Base-by-base conservation (phyloP, 2,113 vertebrate genomes). In the Pardalotus punctatus region DNA sequence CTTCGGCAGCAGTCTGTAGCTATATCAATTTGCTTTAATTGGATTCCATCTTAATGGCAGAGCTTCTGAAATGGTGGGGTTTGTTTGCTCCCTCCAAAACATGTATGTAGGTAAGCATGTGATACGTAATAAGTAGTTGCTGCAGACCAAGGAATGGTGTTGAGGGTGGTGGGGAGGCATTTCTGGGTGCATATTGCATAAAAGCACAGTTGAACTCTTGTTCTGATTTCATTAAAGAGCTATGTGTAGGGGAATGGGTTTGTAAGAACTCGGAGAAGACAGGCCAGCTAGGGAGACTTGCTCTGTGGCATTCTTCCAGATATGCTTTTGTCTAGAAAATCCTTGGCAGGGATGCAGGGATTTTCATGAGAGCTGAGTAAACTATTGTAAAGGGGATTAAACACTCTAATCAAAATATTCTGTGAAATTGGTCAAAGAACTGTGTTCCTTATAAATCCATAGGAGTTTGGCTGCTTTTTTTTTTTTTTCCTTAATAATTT, bases 331-430 rank as follows among this genome's bases (percentile, higher is more conserved):
- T 96, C 70, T 94, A 69, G 58, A 95, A 94, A 94, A 90, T 86
- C 76, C 94, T 93, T 95, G 85, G 71, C 23, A 11, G 22, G 3
- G 5, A 86, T 80, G 31, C 51, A 70, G 38, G 64, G 61, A 78
- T 96, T 96, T 90, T 90, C 60, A 56, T 92, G 56, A 94, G 65
- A 83, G 69, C 67, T 78, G 65, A 93, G 71, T 86, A 84, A 78
- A 95, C 93, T 81, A 90, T 83, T 92, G 60, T 80, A 77, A 93
- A 81, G 76, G n/a, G 58, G 38, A 86, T 93, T 94, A 95, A 94
- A 90, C 56, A 60, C 25, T 58, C 33, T 90, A 96, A 96, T 86
- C 50, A 95, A 91, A 95, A 81, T 92, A 86, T 64, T 82, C 82
- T 42, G 64, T 93, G 76, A 95, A 97, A 94, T 71, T 86, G 47